Base-by-base conservation (phyloP, 2,797 vertebrate species). In the Rhinophrynus dorsalis region DNA sequence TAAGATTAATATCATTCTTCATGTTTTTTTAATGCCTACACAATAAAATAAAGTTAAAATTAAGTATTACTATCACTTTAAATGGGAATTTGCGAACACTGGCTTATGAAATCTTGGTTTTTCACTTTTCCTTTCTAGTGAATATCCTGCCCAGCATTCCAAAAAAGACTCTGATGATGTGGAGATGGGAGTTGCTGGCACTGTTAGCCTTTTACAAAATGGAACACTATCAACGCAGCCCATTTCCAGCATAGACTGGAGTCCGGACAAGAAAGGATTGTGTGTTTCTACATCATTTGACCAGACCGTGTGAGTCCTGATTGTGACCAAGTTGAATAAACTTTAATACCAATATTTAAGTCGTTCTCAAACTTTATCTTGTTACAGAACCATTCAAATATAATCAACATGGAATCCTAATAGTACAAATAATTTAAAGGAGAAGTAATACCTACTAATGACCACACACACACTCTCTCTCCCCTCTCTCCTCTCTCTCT, bases 221-320 rank as follows among this genome's bases (percentile, higher is more conserved):
- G 92, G 91, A 57, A 97, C 95, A 0, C 48, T 99, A 81, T 97
- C 96, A 42, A 93, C 93, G 0, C 97, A 99, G 82, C 97, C 97
- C 0, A 92, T 99, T 62, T 92, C 91, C 7, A 96, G 94, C 78
- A 83, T 99, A 59, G 97, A 99, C 87, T 99, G 97, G 97, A 99
- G 95, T 84, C 94, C 97, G 1, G 96, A 99, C 82, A 99, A 98
- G 80, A 92, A 93, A 79, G 97, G 97, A 9, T 89, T 99, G 17
- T 98, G 96, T 66, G 86, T 98, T 68, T 98, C 94, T 45, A 89
- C 94, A 1, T 91, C 96, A 3, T 99, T 98, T 55, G 97, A 99
- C 85, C 97, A 99, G 77, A 89, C 86, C 1, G 90, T 99, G 18
- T 91, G 95, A 15, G 95, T 99, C 6, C 91, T 99, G 45, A 98